Percentiles rank a stretch among this genome's conserved stretches.
Conservation (phyloP, 2,888 invertebrate species). For the Biston betularia region DNA sequence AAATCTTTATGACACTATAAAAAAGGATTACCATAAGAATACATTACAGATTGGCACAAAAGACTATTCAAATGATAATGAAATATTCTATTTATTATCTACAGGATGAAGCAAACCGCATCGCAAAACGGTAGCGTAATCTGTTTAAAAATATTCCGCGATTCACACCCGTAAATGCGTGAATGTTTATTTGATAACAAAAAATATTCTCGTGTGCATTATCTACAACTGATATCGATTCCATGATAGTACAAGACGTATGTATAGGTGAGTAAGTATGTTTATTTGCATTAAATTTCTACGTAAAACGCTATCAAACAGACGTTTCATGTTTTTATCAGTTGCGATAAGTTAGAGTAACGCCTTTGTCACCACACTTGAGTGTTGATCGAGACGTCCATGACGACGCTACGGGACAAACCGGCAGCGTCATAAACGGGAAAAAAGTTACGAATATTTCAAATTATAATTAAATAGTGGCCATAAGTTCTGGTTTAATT, state of each 20-base stretch:
- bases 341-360: slow-evolving; percentile 63
- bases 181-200: slow-evolving; percentile 31
- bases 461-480: background rate
- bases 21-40: too few species aligned
- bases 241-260: slow-evolving; percentile 24
- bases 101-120: slow-evolving; percentile 9
- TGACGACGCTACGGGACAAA: background rate
- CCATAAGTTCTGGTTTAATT: background rate
- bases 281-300: slow-evolving; percentile 59
- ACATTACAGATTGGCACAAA: too few species aligned
- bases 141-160: slow-evolving; percentile 3
- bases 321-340: slow-evolving; percentile 64
- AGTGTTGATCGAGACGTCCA: slow-evolving; percentile 18
- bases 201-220: slow-evolving; percentile 15
- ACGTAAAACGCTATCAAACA: slow-evolving; percentile 60
- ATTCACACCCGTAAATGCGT: slow-evolving; percentile 8
- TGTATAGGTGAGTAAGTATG: slow-evolving; percentile 34
- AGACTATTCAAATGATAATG: too few species aligned
- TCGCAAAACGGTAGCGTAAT: slow-evolving; percentile 3
- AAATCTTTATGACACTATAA: too few species aligned
- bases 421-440: background rate
- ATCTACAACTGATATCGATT: slow-evolving; percentile 27
- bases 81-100: slow-evolving; percentile 3
- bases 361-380: slow-evolving; percentile 57
- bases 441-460: background rate